Base-by-base conservation (phyloP, 2,113 vertebrate genomes). In the Nycticebus coucang region DNA sequence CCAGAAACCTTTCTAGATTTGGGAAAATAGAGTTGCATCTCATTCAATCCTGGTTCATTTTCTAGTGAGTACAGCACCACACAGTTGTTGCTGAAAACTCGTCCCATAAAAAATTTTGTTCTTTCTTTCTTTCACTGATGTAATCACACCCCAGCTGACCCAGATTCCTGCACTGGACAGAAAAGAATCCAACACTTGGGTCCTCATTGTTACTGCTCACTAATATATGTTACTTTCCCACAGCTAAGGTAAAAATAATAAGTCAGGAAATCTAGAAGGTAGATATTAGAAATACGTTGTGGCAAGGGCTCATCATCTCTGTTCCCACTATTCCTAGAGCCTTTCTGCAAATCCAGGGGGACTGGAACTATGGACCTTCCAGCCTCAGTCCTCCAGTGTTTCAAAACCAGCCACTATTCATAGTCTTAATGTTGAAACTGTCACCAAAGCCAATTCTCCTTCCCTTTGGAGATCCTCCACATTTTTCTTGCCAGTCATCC, bases 221-320 rank as follows among this genome's bases (percentile, higher is more conserved):
- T 87, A 53, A 41, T 14, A 8, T 30, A 17, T n/a, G 2, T 64
- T 64, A 24, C 6, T 37, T 11, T 55, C 13, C 30, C 55, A 79
- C 45, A 93, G 5, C 5, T 89, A 22, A 94, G 93, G 81, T 33
- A 92, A 86, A 66, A 62, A 78, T 53, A 10, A 80, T 80, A 80
- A 75, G 2, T 2, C 21, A 7, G 21, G 8, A 57, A 45, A 1
- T 78, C 14, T 28, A 69, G 60, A 68, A 87, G 12, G 12, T 8
- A 82, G 30, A 24, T 79, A 85, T n/a, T 60, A 41, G 7, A 85
- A 92, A 81, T 35, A 89, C 0, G 2, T 37, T 18, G 41, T 28
- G n/a, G 13, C 30, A 28, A 19, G 1, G 17, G 6, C 66, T 85
- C 26, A 50, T 45, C 26, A 45, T 81, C 30, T 94, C 26, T 95